A percentile compares a stretch with the other conserved stretches of the same genome.
Conservation (phyloP, 2,113 vertebrate species). For the Narcine bancroftii region DNA sequence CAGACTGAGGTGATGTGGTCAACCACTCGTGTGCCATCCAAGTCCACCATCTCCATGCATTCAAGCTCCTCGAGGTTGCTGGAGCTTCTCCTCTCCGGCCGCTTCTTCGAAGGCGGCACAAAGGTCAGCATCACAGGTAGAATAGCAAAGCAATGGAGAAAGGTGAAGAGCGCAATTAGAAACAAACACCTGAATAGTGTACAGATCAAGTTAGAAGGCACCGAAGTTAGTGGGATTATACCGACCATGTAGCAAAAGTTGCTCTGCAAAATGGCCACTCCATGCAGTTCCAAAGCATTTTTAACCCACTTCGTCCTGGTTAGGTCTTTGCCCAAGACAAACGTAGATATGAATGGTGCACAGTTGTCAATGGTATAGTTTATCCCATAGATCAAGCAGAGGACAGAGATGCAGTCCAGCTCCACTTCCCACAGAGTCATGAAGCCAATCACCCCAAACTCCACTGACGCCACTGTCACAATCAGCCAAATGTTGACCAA, state of each 20-base stretch:
- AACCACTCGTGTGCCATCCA: slow-evolving; percentile 77
- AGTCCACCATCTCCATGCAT: slow-evolving; percentile 93
- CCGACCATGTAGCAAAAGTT: slow-evolving; percentile 89
- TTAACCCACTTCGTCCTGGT: slow-evolving; percentile 96
- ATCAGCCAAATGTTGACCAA: slow-evolving; percentile 91
- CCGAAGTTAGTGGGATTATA: slow-evolving; percentile 83
- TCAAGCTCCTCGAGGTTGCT: slow-evolving; percentile 83
- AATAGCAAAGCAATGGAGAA: slow-evolving; percentile 97
- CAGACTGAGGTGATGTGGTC: slow-evolving; percentile 98
- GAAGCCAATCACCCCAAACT: slow-evolving; percentile 95
- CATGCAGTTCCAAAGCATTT: slow-evolving; percentile 87
- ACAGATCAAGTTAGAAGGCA: slow-evolving; percentile 94
- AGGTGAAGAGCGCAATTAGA: slow-evolving; percentile 90
- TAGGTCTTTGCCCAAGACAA: slow-evolving; percentile 85
- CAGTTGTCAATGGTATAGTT: slow-evolving; percentile 93
- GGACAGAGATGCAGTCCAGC: slow-evolving; percentile 91
- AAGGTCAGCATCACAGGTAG: slow-evolving; percentile 97
- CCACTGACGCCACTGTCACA: slow-evolving; percentile 85
- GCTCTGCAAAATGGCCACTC: slow-evolving; percentile 90
- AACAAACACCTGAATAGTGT: slow-evolving; percentile 97
- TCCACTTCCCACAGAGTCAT: slow-evolving; percentile 97
- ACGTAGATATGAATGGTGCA: slow-evolving; percentile 87
- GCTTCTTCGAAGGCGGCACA: slow-evolving; percentile 88
- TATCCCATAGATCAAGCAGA: slow-evolving; percentile 92
- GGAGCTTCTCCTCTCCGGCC: slow-evolving; percentile 67